These are phyloP conservation scores for Chondrosia reniformis DNA, from an alignment of 37 sponge, comb jelly and placozoan species.

Conservation along the genomic window DNA sequence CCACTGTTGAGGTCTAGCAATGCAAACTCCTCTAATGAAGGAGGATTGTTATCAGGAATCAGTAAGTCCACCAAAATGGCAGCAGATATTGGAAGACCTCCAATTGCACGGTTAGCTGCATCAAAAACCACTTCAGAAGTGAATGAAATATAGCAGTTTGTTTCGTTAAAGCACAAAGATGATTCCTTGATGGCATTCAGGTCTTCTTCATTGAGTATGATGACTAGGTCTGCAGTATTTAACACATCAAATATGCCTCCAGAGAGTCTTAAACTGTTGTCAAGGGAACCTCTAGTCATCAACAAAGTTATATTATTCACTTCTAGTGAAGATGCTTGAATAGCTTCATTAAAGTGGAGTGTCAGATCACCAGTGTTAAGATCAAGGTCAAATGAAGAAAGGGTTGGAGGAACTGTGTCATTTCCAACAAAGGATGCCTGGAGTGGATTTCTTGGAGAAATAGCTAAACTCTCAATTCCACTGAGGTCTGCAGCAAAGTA, in stretches of 20 bases:
- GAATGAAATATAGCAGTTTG: slow-evolving; percentile 55
- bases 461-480: slow-evolving; percentile 32
- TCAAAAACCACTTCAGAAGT: slow-evolving; percentile 41
- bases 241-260: slow-evolving; percentile 28
- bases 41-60: slow-evolving; percentile 58
- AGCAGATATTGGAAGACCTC: slow-evolving; percentile 7
- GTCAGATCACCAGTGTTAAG: slow-evolving; percentile 61
- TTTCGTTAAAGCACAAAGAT: slow-evolving; percentile 25
- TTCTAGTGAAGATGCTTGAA: slow-evolving; percentile 41
- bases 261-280: slow-evolving; percentile 21
- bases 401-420: slow-evolving; percentile 53
- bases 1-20: slow-evolving; percentile 63
- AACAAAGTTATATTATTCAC: slow-evolving; percentile 44
- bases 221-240: slow-evolving; percentile 23
- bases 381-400: slow-evolving; percentile 59
- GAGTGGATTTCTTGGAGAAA: slow-evolving; percentile 38
- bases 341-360: slow-evolving; percentile 63
- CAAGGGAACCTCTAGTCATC: slow-evolving; percentile 3
- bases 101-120: slow-evolving; percentile 23
- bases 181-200: slow-evolving; percentile 47
- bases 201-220: slow-evolving; percentile 39
- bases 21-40: slow-evolving; percentile 67
- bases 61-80: slow-evolving; percentile 43
- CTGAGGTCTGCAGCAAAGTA: slow-evolving; percentile 57
- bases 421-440: slow-evolving; percentile 34